A percentile compares a stretch with the other conserved stretches of the same genome.
Evolutionary conservation across 2,113 vertebrate genomes (phyloP).

Genomic region (Prolemur simus): DNA sequence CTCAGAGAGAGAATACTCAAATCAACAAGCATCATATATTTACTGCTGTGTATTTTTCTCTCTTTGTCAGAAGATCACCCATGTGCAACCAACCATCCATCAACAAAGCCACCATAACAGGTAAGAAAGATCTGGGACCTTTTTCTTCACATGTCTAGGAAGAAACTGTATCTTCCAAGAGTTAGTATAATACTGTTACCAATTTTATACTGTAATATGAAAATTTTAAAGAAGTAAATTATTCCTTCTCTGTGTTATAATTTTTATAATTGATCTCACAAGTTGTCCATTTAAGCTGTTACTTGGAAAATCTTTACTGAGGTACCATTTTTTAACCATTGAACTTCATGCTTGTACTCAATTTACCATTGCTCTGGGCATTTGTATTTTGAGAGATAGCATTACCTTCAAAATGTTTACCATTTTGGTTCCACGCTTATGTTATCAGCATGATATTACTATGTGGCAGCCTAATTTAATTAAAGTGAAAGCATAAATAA

Average conservation of each 20-base stretch:
- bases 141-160: background rate
- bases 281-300: background rate
- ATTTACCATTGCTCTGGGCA: background rate
- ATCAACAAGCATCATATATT: background rate
- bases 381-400: background rate
- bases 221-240: background rate
- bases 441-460: background rate
- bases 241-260: background rate
- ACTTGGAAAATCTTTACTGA: background rate
- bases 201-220: background rate
- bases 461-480: background rate
- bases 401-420: background rate
- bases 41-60: conserved; percentile 55
- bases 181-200: background rate
- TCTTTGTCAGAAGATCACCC: conserved; percentile 91
- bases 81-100: conserved; percentile 98
- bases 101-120: conserved; percentile 97
- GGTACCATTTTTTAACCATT: background rate
- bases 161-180: background rate
- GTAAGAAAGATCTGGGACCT: conserved; percentile 81
- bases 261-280: background rate
- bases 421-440: background rate
- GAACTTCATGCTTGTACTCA: background rate
- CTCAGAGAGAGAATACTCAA: background rate
- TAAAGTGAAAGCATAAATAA: background rate